Conservation (phyloP, 2,797 vertebrate species). For the Hylomyscus alleni region DNA sequence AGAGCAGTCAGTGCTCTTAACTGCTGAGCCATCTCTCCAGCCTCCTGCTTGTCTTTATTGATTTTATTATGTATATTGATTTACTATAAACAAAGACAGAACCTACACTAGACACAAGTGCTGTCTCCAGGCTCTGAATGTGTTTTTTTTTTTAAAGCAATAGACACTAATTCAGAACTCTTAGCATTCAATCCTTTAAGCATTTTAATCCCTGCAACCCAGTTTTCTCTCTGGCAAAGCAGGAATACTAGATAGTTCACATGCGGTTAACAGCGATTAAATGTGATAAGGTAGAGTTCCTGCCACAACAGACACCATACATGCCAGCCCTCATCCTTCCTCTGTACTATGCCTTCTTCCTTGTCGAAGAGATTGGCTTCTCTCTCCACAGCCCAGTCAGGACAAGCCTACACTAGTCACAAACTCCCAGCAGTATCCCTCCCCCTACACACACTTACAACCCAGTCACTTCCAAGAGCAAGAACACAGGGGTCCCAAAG, state of each 20-base stretch:
- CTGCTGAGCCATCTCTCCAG: too few species aligned
- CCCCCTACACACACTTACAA: background rate
- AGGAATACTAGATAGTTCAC: background rate
- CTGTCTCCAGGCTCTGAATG: background rate
- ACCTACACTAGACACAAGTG: background rate
- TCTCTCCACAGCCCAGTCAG: background rate
- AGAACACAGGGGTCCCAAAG: background rate
- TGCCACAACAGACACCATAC: conserved; percentile 14
- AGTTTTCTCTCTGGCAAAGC: conserved; percentile 30
- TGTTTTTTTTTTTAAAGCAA: conserved; percentile 62
- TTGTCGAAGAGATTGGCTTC: background rate
- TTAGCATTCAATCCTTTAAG: background rate
- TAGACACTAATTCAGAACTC: conserved; percentile 57
- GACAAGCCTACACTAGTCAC: background rate
- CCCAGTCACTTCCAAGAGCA: background rate
- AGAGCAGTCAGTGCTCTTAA: too few species aligned
- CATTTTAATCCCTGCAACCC: conserved; percentile 7
- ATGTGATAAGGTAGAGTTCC: background rate
- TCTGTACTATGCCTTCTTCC: background rate
- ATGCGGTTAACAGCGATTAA: background rate
- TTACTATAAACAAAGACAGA: conserved; percentile 37
- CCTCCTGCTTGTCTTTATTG: background rate
- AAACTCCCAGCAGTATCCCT: background rate
- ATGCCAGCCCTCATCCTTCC: background rate
- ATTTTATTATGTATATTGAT: background rate